A percentile compares a stretch with the other conserved stretches of the same genome.
phyloP scores from a whole-genome alignment of 2,113 vertebrate genomes.

The Thermophis baileyi region DNA sequence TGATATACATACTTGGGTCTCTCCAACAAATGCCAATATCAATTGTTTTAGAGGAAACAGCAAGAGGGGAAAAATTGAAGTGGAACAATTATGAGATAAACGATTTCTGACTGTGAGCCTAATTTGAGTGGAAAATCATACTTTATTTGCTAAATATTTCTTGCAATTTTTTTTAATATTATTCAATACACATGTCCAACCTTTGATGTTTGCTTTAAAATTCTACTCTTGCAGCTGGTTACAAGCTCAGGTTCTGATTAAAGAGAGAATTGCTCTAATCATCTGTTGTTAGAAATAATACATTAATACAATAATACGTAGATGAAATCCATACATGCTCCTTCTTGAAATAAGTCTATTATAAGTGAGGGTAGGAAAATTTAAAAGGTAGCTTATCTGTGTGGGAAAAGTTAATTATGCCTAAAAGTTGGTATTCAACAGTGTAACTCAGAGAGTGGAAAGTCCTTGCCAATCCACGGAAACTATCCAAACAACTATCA shows the following conservation, averaged over 20 bases:
- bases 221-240: constrained; percentile 58
- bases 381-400: neutral
- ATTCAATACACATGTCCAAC: constrained; percentile 40
- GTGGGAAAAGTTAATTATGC: constrained; percentile 9
- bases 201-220: constrained; percentile 54
- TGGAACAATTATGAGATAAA: constrained; percentile 28
- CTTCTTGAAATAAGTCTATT: constrained; percentile 34
- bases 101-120: neutral
- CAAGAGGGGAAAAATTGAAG: neutral
- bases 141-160: constrained; percentile 68
- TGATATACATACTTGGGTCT: neutral
- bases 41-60: constrained; percentile 20
- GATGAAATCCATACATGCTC: constrained; percentile 38
- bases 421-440: neutral
- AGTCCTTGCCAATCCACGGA: neutral
- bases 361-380: constrained; percentile 19
- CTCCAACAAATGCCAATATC: neutral
- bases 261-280: constrained; percentile 70
- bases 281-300: constrained; percentile 66
- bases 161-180: constrained; percentile 54
- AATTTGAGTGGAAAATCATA: constrained; percentile 47
- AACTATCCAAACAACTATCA: neutral
- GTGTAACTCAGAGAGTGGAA: neutral
- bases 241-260: constrained; percentile 64
- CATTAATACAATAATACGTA: constrained; percentile 41